These are phyloP conservation scores for Meloe dianella DNA, from an alignment of 2,888 invertebrate genomes.

Conservation along the genomic window DNA sequence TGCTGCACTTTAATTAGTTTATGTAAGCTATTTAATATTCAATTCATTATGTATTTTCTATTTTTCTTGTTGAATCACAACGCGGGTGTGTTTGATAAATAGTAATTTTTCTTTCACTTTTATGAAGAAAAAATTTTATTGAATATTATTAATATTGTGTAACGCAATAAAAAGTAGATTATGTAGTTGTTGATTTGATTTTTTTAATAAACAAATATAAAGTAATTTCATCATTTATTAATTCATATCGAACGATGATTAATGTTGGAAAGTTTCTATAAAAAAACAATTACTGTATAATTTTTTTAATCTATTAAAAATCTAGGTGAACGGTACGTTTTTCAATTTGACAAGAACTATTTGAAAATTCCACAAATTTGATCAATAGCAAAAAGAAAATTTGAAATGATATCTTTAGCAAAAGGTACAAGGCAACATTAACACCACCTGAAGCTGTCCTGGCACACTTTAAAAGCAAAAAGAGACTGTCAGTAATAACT, in stretches of 20 bases:
- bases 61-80: slow-evolving; percentile 4
- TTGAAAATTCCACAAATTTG: too few species aligned
- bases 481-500: too few species aligned
- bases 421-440: too few species aligned
- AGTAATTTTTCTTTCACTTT: background rate
- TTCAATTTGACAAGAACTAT: too few species aligned
- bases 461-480: too few species aligned
- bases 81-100: slow-evolving; percentile 19
- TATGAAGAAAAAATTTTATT: background rate
- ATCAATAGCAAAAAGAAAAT: too few species aligned
- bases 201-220: slow-evolving; percentile 19
- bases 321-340: background rate
- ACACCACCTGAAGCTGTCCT: too few species aligned
- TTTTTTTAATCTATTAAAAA: slow-evolving; percentile 10
- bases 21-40: background rate
- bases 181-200: too few species aligned
- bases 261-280: slow-evolving; percentile 27
- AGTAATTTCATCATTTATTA: slow-evolving; percentile 22
- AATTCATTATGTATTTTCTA: background rate
- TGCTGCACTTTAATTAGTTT: too few species aligned
- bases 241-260: slow-evolving; percentile 23
- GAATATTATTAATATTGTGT: slow-evolving; percentile 12
- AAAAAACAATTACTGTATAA: slow-evolving; percentile 14
- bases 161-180: slow-evolving; percentile 10
- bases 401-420: too few species aligned